Conservation (phyloP, 2,888 invertebrate species). For the Synanthedon andrenaeformis region DNA sequence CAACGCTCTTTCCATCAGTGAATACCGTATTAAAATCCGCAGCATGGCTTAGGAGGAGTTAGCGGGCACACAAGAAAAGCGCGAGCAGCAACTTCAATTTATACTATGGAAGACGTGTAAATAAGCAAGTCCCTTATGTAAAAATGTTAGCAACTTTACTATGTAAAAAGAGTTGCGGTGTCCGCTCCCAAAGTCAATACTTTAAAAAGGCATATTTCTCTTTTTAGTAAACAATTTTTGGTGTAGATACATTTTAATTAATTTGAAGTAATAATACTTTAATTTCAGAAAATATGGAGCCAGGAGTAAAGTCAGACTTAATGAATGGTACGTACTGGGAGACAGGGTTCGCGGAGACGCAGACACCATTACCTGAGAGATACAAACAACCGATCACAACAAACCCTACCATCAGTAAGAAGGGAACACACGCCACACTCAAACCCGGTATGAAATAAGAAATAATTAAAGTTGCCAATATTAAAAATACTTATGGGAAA, state of each 20-base stretch:
- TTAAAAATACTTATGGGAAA: too few species aligned
- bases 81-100: too few species aligned
- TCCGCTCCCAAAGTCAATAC: too few species aligned
- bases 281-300: slow-evolving; percentile 36
- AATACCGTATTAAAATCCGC: too few species aligned
- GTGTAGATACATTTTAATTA: not conserved
- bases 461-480: not conserved
- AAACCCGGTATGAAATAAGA: slow-evolving; percentile 8
- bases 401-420: slow-evolving; percentile 8
- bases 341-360: slow-evolving; percentile 21
- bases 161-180: too few species aligned
- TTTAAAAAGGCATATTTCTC: too few species aligned
- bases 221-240: not conserved
- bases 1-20: too few species aligned
- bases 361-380: slow-evolving; percentile 6
- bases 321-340: slow-evolving; percentile 40
- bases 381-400: not conserved
- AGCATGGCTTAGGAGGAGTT: too few species aligned
- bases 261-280: not conserved
- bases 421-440: slow-evolving; percentile 6
- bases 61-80: too few species aligned
- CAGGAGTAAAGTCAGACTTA: slow-evolving; percentile 13
- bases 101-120: too few species aligned
- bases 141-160: too few species aligned
- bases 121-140: too few species aligned